Conservation (phyloP, 1,140 invertebrate species). For the Teleogryllus occipitalis region DNA sequence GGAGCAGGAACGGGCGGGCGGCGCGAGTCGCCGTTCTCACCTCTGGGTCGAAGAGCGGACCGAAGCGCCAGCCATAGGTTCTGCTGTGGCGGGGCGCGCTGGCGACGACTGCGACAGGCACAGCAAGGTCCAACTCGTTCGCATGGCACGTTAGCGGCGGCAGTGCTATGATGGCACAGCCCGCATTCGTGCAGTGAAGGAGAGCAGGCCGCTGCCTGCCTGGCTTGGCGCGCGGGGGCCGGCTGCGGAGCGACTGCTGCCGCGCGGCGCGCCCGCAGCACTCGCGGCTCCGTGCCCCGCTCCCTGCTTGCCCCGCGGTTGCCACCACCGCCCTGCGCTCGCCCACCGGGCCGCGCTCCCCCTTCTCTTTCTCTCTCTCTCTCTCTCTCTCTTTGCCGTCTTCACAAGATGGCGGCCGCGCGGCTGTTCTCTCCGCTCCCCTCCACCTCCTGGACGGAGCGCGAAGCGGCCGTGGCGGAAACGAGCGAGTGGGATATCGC, state of each 20-base stretch:
- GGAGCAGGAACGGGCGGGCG: neutral
- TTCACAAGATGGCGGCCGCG: neutral
- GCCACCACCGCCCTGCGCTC: neutral
- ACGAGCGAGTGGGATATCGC: too few species aligned
- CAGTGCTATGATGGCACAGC: neutral
- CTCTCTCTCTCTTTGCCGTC: neutral
- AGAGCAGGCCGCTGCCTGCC: neutral
- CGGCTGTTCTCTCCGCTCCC: too few species aligned
- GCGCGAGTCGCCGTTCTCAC: neutral
- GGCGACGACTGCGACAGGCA: neutral
- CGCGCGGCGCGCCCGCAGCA: neutral
- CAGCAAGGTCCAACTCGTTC: neutral
- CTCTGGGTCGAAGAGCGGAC: neutral
- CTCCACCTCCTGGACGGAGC: too few species aligned
- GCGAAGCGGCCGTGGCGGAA: too few species aligned
- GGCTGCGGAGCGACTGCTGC: neutral
- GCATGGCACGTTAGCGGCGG: neutral
- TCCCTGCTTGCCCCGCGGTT: neutral
- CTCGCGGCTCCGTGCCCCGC: too few species aligned
- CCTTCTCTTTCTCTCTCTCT: neutral
- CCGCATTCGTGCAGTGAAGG: too few species aligned
- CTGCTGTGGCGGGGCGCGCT: neutral
- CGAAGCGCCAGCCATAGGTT: neutral
- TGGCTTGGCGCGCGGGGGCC: too few species aligned
- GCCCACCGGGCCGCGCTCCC: neutral